These are phyloP conservation scores for Micropoecilia bifurca DNA, from an alignment of 2,797 vertebrate genomes.

Conservation along the genomic window DNA sequence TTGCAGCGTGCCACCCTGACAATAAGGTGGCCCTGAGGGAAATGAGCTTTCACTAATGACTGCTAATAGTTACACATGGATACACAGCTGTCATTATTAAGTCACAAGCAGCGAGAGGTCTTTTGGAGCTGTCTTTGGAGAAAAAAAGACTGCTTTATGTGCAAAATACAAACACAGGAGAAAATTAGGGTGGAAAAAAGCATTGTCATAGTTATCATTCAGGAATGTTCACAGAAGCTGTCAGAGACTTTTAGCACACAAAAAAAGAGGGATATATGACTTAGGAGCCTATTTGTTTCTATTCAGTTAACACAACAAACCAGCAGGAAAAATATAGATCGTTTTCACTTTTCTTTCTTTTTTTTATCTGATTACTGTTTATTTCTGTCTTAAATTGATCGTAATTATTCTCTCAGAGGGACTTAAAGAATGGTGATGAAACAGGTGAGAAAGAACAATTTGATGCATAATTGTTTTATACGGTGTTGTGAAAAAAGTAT, in stretches of 20 bases:
- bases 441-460: constrained; percentile 13
- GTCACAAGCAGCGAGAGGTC: constrained; percentile 6
- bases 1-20: constrained; percentile 33
- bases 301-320: not conserved
- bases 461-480: constrained; percentile 13
- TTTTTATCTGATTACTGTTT: not conserved
- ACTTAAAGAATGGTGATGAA: not conserved
- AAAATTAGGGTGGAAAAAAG: not conserved
- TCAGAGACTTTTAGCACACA: not conserved
- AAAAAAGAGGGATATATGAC: not conserved
- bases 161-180: not conserved
- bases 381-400: not conserved
- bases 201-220: not conserved
- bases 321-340: not conserved
- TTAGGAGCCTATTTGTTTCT: not conserved
- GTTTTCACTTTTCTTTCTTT: not conserved
- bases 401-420: not conserved
- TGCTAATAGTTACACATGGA: constrained; percentile 36
- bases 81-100: constrained; percentile 23
- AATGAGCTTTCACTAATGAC: constrained; percentile 47
- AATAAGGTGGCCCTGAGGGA: constrained; percentile 43
- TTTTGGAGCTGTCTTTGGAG: constrained; percentile 5
- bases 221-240: not conserved
- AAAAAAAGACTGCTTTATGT: not conserved
- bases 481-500: not conserved